These are phyloP conservation scores for Burhinus bistriatus DNA, from an alignment of 2,113 vertebrate species.

Conservation along the genomic window DNA sequence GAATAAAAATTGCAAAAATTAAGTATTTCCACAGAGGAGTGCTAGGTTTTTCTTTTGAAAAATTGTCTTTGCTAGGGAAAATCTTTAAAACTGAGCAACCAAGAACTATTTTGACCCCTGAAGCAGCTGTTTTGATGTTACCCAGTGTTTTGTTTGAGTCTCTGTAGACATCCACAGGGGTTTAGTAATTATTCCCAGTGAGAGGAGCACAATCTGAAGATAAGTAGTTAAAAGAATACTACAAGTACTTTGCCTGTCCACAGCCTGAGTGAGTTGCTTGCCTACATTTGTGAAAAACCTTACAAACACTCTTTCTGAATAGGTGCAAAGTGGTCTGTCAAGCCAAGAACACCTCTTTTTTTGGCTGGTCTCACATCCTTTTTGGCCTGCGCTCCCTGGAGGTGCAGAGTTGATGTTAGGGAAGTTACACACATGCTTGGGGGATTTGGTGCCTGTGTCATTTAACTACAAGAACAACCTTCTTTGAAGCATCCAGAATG, in stretches of 20 bases:
- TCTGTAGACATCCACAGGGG: not conserved
- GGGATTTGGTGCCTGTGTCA: slow-evolving; percentile 51
- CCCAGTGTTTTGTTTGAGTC: not conserved
- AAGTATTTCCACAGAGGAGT: not conserved
- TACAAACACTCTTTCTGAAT: slow-evolving; percentile 43
- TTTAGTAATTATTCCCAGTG: slow-evolving; percentile 36
- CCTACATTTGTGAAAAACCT: slow-evolving; percentile 41
- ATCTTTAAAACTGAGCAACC: slow-evolving; percentile 19
- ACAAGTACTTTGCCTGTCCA: not conserved
- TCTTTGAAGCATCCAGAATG: not conserved
- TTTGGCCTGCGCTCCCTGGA: slow-evolving; percentile 1
- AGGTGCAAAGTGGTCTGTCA: not conserved
- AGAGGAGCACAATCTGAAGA: slow-evolving; percentile 7
- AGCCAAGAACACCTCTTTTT: slow-evolving; percentile 36
- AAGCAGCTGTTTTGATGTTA: slow-evolving; percentile 49
- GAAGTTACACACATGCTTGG: slow-evolving; percentile 32
- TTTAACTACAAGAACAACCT: slow-evolving; percentile 32
- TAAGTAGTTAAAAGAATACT: not conserved
- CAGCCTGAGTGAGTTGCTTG: slow-evolving; percentile 26
- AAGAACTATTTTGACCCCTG: slow-evolving; percentile 48
- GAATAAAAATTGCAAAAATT: not conserved
- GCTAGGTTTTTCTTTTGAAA: slow-evolving; percentile 38
- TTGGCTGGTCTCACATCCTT: slow-evolving; percentile 9
- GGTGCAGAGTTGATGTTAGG: slow-evolving; percentile 18
- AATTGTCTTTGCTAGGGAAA: slow-evolving; percentile 30